Percentiles rank a stretch among this genome's conserved stretches.
phyloP scores from a whole-genome alignment of 1,140 invertebrate genomes.

The Cepaea nemoralis region DNA sequence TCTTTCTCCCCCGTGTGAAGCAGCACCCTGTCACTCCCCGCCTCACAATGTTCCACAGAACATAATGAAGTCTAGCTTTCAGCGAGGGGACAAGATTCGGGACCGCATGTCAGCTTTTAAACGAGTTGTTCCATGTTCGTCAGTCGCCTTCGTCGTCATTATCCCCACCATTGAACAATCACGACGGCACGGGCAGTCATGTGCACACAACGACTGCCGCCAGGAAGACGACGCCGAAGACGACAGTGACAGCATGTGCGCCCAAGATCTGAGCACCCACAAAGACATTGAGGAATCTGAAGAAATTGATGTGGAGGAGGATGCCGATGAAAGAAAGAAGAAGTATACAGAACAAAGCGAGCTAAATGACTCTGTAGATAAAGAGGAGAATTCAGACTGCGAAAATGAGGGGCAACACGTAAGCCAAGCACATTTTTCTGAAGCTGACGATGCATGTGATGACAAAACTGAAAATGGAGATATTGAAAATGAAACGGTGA shows the following conservation, averaged over 20 bases:
- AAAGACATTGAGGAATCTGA: slow-evolving; percentile 48
- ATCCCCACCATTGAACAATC: neutral
- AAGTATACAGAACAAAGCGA: neutral
- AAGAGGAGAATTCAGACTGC: neutral
- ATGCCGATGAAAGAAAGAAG: slow-evolving; percentile 24
- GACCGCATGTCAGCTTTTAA: slow-evolving; percentile 51
- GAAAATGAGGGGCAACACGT: neutral
- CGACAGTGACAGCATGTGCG: slow-evolving; percentile 38
- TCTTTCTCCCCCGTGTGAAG: slow-evolving; percentile 11
- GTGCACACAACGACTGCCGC: neutral
- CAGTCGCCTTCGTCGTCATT: slow-evolving; percentile 7
- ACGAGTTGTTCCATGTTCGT: slow-evolving; percentile 40
- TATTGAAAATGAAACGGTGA: neutral
- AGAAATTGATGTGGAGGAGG: slow-evolving; percentile 52
- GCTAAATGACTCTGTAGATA: slow-evolving; percentile 22
- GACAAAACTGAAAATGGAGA: neutral
- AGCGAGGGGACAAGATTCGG: neutral
- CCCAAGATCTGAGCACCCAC: slow-evolving; percentile 27
- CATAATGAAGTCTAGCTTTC: slow-evolving; percentile 17
- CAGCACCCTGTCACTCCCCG: neutral
- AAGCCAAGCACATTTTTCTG: neutral
- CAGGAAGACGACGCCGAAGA: slow-evolving; percentile 36
- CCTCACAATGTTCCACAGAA: neutral
- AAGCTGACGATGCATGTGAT: neutral
- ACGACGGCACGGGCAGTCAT: slow-evolving; percentile 5